Conservation (phyloP, 2,888 invertebrate species). For the Helicoverpa assulta region DNA sequence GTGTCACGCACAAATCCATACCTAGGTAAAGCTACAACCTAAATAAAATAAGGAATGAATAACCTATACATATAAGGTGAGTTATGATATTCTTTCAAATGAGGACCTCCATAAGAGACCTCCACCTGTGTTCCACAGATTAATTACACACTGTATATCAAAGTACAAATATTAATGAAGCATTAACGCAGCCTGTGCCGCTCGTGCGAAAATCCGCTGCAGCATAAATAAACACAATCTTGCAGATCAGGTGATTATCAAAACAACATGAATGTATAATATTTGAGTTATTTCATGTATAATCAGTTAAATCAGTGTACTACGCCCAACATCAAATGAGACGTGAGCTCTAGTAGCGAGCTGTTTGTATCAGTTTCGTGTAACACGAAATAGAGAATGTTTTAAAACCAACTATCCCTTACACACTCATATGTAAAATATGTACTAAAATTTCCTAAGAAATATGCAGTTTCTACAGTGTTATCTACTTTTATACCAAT, state of each 20-base stretch:
- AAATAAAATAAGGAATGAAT: too few species aligned
- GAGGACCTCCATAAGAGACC: too few species aligned
- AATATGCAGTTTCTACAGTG: too few species aligned
- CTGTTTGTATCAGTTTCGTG: conserved; percentile 9
- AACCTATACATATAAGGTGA: too few species aligned
- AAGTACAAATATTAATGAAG: conserved; percentile 45
- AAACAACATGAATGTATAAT: conserved; percentile 55
- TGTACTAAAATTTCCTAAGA: too few species aligned
- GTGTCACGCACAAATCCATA: too few species aligned
- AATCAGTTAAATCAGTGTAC: conserved; percentile 51
- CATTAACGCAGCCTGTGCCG: conserved; percentile 42
- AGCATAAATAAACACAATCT: conserved; percentile 53
- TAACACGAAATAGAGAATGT: background rate
- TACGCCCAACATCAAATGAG: conserved; percentile 54
- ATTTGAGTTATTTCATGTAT: conserved; percentile 50
- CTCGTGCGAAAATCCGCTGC: conserved; percentile 52
- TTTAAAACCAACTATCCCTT: background rate
- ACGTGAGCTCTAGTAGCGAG: conserved; percentile 32
- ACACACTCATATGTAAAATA: too few species aligned
- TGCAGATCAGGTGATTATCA: conserved; percentile 54
- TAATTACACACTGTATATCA: conserved; percentile 42
- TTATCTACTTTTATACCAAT: too few species aligned
- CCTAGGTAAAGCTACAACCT: too few species aligned
- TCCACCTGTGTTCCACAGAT: background rate
- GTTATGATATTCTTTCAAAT: too few species aligned